Base-by-base conservation (phyloP, 2,888 invertebrate genomes). In the Fissipunctia ypsillon region DNA sequence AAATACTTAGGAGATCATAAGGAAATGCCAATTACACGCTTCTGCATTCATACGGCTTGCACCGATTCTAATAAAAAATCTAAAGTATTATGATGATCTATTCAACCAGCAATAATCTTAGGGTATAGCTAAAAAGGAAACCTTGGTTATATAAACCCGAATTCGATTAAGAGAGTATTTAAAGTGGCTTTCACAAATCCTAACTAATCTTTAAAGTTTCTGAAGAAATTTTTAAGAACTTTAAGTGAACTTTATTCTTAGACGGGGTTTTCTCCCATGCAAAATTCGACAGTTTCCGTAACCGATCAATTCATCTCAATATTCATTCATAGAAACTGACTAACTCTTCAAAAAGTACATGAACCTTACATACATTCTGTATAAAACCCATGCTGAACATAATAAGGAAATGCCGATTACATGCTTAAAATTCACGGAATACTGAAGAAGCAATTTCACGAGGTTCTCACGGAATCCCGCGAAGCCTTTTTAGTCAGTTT, bases 361-460 rank as follows among this genome's bases (percentile, higher is more conserved):
- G 10, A 60, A 54, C 64, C 75, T 77, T 76, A 72, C 45, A 76
- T 77, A 68, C n/a, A 77, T 73, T 84, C 79, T 85, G 82, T 83
- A 80, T 73, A 79, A 68, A 71, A 81, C 83, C 80, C 74, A 85
- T 81, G 31, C 80, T 78, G 65, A 86, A 90, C 84, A 90, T 93
- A 92, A 92, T 90, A 92, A 94, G 94, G 93, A 93, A 93, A 90
- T 85, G 78, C 79, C 88, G 89, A 92, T 93, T 92, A 90, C 88
- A 90, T 88, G 92, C 88, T 87, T 81, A 77, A 74, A 74, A 78
- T 78, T 73, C 68, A 80, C 45, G 64, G 74, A 88, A 87, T 88
- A 84, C 76, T 75, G 64, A 70, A 74, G 79, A 79, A 80, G 79
- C 71, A 80, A 78, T 78, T 83, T 83, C 76, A 85, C 88, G 80